Evolutionary conservation across 2,888 invertebrate genomes (phyloP).

Genomic region (Therioaphis trifolii): DNA sequence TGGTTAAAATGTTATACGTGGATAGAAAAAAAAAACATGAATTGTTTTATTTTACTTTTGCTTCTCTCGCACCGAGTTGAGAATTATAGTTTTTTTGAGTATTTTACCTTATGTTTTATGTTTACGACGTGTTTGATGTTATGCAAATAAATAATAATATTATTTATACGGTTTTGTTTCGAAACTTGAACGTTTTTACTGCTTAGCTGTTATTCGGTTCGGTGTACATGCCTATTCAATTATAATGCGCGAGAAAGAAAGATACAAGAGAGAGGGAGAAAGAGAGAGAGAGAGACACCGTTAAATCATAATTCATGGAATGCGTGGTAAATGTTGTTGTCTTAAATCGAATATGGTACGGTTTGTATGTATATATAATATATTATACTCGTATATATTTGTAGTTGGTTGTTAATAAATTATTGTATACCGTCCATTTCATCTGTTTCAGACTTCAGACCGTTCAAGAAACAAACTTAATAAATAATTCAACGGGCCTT

Average conservation of each 20-base stretch:
- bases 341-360: slow-evolving; percentile 24
- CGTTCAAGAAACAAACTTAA: neutral
- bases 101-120: too few relatives aligned
- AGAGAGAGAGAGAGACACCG: neutral
- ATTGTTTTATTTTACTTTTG: too few relatives aligned
- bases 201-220: neutral
- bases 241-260: too few relatives aligned
- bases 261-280: neutral
- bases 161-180: too few relatives aligned
- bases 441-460: neutral
- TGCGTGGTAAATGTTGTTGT: neutral
- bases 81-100: too few relatives aligned
- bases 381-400: slow-evolving; percentile 13
- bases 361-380: slow-evolving; percentile 10
- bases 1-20: too few relatives aligned
- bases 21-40: too few relatives aligned
- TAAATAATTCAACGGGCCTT: slow-evolving; percentile 36
- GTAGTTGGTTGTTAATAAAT: slow-evolving; percentile 23
- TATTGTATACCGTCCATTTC: neutral
- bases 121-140: too few relatives aligned
- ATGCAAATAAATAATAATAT: too few relatives aligned
- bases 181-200: too few relatives aligned
- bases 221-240: neutral
- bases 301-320: slow-evolving; percentile 28
- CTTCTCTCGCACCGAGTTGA: too few relatives aligned